phyloP scores from a whole-genome alignment of 2,113 vertebrate species.

The Podiceps cristatus region DNA sequence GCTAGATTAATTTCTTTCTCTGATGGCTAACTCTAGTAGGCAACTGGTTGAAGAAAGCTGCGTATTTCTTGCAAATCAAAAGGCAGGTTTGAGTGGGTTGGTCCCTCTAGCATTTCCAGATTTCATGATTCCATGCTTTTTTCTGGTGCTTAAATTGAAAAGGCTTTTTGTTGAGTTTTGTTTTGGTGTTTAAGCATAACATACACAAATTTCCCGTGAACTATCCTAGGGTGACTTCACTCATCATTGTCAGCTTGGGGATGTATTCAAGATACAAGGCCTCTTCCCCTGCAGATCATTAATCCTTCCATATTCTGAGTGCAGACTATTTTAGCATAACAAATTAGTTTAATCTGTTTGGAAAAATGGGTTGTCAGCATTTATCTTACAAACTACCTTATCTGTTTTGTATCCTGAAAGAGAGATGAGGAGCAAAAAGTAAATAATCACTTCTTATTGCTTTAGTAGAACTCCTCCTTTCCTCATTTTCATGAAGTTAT shows the following conservation, averaged over 20 bases:
- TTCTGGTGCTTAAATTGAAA: neutral
- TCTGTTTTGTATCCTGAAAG: neutral
- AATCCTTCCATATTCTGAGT: neutral
- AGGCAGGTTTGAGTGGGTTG: neutral
- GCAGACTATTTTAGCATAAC: neutral
- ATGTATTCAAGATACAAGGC: neutral
- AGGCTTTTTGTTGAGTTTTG: neutral
- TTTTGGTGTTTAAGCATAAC: neutral
- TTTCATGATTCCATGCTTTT: neutral
- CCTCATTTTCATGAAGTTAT: neutral
- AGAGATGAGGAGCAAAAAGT: neutral
- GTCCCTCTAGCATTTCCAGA: neutral
- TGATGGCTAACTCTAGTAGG: neutral
- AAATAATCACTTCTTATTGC: neutral
- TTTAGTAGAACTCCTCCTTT: neutral
- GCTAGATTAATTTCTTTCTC: neutral
- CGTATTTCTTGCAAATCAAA: neutral
- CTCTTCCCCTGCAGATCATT: neutral
- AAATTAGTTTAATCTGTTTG: neutral
- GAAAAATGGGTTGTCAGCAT: neutral
- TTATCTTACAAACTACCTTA: neutral
- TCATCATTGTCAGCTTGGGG: neutral
- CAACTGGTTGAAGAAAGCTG: neutral
- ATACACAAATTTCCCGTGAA: neutral
- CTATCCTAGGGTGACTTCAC: neutral